Percentiles rank a stretch among this genome's conserved stretches.
Conservation (phyloP, 2,888 invertebrate genomes). For the Thera obeliscata region DNA sequence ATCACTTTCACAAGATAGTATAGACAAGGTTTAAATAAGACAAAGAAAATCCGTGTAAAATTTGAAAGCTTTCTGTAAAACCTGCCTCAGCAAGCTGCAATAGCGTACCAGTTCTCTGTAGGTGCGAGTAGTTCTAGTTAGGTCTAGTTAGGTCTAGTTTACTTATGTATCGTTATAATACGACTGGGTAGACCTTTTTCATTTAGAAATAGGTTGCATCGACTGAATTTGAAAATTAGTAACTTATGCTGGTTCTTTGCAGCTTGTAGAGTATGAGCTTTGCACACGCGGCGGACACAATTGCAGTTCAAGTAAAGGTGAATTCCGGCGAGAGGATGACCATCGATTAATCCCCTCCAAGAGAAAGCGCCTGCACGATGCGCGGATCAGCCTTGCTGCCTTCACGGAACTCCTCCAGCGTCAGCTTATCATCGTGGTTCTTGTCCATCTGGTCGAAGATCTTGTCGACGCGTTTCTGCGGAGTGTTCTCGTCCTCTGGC, state of each 20-base stretch:
- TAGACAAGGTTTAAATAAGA: too few relatives aligned
- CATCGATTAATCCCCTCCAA: conserved; percentile 89
- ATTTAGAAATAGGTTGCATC: neutral
- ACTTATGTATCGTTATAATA: too few relatives aligned
- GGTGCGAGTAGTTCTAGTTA: too few relatives aligned
- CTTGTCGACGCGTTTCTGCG: conserved; percentile 98
- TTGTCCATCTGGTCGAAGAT: conserved; percentile 99
- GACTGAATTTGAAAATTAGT: too few relatives aligned
- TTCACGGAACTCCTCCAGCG: conserved; percentile 98
- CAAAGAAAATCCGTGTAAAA: too few relatives aligned
- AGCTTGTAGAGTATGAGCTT: conserved; percentile 8
- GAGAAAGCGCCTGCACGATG: conserved; percentile 97
- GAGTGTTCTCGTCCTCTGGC: conserved; percentile 95
- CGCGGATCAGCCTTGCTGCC: conserved; percentile 99
- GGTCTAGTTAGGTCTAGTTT: too few relatives aligned
- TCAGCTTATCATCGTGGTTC: conserved; percentile 98
- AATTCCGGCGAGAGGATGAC: conserved; percentile 82
- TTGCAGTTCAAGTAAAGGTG: conserved; percentile 68
- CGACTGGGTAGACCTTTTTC: neutral
- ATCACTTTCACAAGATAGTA: too few relatives aligned
- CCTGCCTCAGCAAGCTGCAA: neutral
- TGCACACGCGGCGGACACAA: conserved; percentile 53
- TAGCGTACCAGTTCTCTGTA: neutral
- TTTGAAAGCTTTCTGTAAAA: neutral
- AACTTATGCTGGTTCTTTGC: neutral